Base-by-base conservation (phyloP, 53 echinoderm and acorn worm species). In the Mesocentrotus franciscanus region DNA sequence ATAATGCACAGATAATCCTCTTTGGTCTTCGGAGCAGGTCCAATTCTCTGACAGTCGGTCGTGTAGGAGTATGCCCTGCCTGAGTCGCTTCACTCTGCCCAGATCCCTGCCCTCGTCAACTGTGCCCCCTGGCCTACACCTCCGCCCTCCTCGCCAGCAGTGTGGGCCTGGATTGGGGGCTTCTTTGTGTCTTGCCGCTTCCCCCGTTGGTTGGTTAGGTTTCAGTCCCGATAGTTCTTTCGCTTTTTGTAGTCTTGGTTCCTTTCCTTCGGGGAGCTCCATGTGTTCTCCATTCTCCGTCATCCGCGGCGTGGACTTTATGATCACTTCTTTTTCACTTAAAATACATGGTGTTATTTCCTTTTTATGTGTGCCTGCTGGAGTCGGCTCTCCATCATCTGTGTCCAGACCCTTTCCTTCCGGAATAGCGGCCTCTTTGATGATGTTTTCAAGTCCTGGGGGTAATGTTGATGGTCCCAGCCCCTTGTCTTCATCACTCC, bases 281-380 rank as follows among this genome's bases (percentile, higher is more conserved):
- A 98, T 95, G 95, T 99, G 98, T 94, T 99, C 99, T 32, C 94
- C 97, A 94, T 99, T 99, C 89, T 99, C 99, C 93, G 97, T 95
- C 96, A 96, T 98, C 99, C 99, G 98, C 24, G 98, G 96, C 34
- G 96, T 96, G 1, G 99, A 98, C 90, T 99, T 99, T 20, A 99
- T 95, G n/a, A 78, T 90, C 56, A 99, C 97, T 95, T 99, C 99
- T 57, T 95, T 84, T 20, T 97, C 97, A 90, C 90, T 96, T 90
- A 99, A 75, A 66, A 99, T 97, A 74, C 97, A 98, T 96, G 59
- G 90, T 17, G 97, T 97, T 72, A 98, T 95, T 71, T 98, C 98
- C 55, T 60, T 95, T 89, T 98, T 97, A 95, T 98, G 96, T 26
- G 97, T 98, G 35, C 97, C 98, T 16, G 96, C 96, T 66, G 97